Conservation (phyloP, 2,113 vertebrate genomes). For the Cettia cetti region DNA sequence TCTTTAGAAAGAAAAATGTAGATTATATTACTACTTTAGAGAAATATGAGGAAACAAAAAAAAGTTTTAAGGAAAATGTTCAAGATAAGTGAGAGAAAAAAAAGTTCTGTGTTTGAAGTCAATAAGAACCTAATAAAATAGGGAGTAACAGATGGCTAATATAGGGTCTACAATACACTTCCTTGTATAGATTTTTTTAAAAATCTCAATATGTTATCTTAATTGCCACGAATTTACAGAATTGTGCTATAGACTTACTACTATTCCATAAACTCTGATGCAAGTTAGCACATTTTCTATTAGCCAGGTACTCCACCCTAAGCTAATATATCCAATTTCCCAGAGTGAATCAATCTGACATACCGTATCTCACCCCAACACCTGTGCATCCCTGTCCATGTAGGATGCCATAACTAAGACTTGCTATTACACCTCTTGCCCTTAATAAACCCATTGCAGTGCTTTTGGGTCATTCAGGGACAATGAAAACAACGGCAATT, state of each 20-base stretch:
- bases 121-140: not conserved
- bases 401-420: not conserved
- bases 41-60: not conserved
- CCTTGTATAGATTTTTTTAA: not conserved
- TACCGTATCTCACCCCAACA: not conserved
- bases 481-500: not conserved
- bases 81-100: not conserved
- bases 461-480: not conserved
- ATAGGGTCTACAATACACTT: not conserved
- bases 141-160: not conserved
- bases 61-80: not conserved
- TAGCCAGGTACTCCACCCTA: not conserved
- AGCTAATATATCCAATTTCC: not conserved
- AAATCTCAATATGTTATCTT: not conserved
- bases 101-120: not conserved
- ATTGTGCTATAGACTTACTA: not conserved
- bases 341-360: not conserved
- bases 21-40: not conserved
- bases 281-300: not conserved
- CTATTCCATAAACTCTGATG: not conserved
- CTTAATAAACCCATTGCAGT: not conserved
- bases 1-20: not conserved
- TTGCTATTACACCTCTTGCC: not conserved
- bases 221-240: not conserved
- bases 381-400: rapidly evolving